Conservation (phyloP, 2,113 vertebrate species). For the Cnemophilus loriae region DNA sequence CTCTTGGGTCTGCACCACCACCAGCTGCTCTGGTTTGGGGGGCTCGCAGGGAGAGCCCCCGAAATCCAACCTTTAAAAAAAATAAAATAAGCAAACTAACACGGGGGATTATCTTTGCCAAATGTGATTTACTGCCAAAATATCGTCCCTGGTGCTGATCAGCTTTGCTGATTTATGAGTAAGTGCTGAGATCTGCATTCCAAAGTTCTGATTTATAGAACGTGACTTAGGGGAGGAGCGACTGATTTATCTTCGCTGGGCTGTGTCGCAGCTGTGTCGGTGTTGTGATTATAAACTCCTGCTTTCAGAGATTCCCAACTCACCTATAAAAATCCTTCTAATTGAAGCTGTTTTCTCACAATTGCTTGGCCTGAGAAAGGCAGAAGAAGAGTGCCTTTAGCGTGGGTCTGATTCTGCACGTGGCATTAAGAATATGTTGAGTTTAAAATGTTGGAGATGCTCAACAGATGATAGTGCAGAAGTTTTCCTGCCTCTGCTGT, state of each 20-base stretch:
- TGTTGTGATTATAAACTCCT: conserved; percentile 8
- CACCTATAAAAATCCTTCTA: background rate
- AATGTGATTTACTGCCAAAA: conserved; percentile 23
- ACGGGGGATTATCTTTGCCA: background rate
- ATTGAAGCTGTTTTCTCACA: conserved; percentile 1
- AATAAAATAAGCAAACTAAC: background rate
- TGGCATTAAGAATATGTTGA: background rate
- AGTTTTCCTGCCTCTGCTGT: background rate
- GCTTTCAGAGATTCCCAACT: conserved; percentile 14
- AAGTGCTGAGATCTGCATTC: conserved; percentile 10
- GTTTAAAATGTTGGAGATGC: background rate
- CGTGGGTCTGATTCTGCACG: background rate
- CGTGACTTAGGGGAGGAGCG: background rate
- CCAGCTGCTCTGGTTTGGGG: background rate
- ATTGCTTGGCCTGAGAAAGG: background rate
- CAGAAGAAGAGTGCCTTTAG: background rate
- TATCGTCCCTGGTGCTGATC: conserved; percentile 8
- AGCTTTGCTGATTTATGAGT: conserved; percentile 15
- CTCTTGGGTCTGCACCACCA: background rate
- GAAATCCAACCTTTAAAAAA: background rate
- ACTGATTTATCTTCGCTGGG: conserved; percentile 1
- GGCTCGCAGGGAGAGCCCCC: background rate
- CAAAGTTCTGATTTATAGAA: conserved; percentile 30
- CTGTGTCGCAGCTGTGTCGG: background rate
- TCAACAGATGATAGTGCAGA: background rate